A percentile compares a stretch with the other conserved stretches of the same genome.
These are phyloP conservation scores for Orbicella faveolata DNA, from an alignment of 64 coral and sea anemone species.

Conservation along the genomic window DNA sequence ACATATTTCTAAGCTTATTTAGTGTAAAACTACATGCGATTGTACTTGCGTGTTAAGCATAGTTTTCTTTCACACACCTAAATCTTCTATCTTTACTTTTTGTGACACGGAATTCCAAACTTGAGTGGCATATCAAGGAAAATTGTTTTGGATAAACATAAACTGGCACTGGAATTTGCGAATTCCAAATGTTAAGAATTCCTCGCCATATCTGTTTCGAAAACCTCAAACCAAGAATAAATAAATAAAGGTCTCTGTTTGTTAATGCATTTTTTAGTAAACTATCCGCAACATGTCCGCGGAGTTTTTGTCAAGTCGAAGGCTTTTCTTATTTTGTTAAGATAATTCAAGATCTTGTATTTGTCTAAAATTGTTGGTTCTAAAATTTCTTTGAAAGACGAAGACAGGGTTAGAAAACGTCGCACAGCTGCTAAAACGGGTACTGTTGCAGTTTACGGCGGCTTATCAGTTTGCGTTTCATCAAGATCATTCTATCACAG, in stretches of 20 bases:
- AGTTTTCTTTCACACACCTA: not conserved
- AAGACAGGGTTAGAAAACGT: not conserved
- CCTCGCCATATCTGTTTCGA: not conserved
- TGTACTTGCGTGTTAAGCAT: not conserved
- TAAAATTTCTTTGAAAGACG: not conserved
- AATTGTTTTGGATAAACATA: not conserved
- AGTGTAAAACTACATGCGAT: not conserved
- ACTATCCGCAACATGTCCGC: conserved; percentile 7
- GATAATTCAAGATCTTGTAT: not conserved
- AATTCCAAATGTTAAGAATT: conserved; percentile 20
- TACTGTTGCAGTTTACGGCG: not conserved
- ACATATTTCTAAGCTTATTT: no score
- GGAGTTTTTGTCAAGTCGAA: not conserved
- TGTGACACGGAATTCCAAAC: conserved; percentile 16
- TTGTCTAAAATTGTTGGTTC: not conserved
- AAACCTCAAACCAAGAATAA: conserved; percentile 35
- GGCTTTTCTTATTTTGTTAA: not conserved
- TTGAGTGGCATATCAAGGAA: not conserved
- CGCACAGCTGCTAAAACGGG: not conserved
- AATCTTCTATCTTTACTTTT: not conserved
- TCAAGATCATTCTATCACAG: no score
- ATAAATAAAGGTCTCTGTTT: conserved; percentile 12
- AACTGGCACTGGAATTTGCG: not conserved
- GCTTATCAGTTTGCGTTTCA: not conserved
- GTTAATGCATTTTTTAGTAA: not conserved